These are phyloP conservation scores for Epistrophella euchroma DNA, from an alignment of 2,888 invertebrate species.

Conservation along the genomic window DNA sequence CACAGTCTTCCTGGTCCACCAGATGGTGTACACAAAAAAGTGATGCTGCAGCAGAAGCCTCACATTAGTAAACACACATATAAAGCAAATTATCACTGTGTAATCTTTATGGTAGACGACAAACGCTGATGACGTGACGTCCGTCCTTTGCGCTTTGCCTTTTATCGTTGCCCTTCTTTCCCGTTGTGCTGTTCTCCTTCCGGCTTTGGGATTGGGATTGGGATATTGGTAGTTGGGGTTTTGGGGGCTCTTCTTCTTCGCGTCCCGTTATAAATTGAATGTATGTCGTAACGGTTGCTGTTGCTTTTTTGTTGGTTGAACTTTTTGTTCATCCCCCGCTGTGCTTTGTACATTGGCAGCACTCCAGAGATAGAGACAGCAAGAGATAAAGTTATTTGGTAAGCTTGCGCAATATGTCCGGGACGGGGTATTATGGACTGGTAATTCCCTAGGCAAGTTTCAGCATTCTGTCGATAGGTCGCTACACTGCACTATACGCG, in stretches of 20 bases:
- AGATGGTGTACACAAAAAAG: constrained; percentile 63
- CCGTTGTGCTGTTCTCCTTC: constrained; percentile 51
- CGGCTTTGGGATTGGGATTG: constrained; percentile 31
- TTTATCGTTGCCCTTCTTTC: background rate
- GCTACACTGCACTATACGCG: constrained; percentile 59
- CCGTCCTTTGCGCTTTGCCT: constrained; percentile 49
- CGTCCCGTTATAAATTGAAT: constrained; percentile 66
- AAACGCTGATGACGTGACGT: constrained; percentile 34
- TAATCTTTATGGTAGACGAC: constrained; percentile 65
- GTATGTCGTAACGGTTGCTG: constrained; percentile 60
- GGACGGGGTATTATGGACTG: constrained; percentile 32
- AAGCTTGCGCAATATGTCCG: constrained; percentile 76
- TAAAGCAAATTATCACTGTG: constrained; percentile 75
- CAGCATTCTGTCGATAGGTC: constrained; percentile 67
- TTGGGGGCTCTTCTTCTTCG: constrained; percentile 42
- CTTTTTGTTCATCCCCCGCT: constrained; percentile 75
- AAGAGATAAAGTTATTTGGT: constrained; percentile 74
- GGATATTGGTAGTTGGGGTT: constrained; percentile 6
- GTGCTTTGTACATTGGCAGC: constrained; percentile 73
- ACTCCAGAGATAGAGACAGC: constrained; percentile 72
- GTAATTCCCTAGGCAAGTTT: constrained; percentile 67
- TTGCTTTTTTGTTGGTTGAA: constrained; percentile 76
- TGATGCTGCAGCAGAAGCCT: constrained; percentile 76
- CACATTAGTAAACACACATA: constrained; percentile 76
- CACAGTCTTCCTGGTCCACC: constrained; percentile 50